phyloP scores from a whole-genome alignment of 2,113 vertebrate genomes.

The Paraplagusia blochii region DNA sequence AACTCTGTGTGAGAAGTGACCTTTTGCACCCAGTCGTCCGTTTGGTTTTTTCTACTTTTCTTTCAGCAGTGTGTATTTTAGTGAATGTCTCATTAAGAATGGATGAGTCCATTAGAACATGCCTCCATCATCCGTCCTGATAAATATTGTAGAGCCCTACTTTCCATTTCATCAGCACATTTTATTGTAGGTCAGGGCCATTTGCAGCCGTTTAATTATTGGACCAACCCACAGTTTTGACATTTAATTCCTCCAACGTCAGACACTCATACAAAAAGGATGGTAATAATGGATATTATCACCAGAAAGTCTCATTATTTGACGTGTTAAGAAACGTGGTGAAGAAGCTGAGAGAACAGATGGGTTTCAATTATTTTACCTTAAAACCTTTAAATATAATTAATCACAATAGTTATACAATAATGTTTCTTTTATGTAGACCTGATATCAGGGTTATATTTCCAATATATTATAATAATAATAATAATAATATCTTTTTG shows the following conservation, averaged over 20 bases:
- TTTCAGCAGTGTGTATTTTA: conserved; percentile 30
- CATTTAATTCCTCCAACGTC: background rate
- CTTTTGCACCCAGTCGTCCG: conserved; percentile 18
- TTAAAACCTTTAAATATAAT: too few species aligned
- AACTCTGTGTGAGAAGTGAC: conserved; percentile 19
- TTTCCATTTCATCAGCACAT: conserved; percentile 20
- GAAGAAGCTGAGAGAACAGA: too few species aligned
- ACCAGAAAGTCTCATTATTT: background rate
- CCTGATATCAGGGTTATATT: too few species aligned
- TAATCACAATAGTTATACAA: too few species aligned
- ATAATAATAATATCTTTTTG: too few species aligned
- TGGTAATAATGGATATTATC: background rate
- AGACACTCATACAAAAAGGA: background rate
- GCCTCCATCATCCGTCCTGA: conserved; percentile 33
- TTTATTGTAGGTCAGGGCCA: conserved; percentile 4
- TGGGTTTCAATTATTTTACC: too few species aligned
- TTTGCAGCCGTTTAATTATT: conserved; percentile 18
- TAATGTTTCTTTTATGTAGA: too few species aligned
- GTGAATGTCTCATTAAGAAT: conserved; percentile 52
- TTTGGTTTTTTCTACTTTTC: conserved; percentile 3
- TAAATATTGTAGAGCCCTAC: conserved; percentile 53
- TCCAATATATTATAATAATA: too few species aligned
- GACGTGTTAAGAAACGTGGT: too few species aligned
- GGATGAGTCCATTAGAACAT: conserved; percentile 54
- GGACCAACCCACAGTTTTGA: background rate